Evolutionary conservation across 2,888 invertebrate species (phyloP).

Genomic region (Nipponacmea schrenckii): DNA sequence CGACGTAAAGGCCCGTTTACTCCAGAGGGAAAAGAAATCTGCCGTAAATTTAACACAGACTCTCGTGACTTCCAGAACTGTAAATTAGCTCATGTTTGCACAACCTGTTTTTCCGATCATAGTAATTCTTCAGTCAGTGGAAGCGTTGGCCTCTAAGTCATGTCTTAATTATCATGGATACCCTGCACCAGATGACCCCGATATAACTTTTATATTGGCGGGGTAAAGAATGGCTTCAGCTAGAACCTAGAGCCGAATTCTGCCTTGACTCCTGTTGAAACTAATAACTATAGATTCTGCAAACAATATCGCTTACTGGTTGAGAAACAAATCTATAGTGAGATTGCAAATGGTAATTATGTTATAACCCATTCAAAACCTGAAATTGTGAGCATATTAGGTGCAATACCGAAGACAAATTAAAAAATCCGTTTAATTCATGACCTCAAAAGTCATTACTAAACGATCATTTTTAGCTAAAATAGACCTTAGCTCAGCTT

Average conservation of each 20-base stretch:
- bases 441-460: neutral
- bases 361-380: neutral
- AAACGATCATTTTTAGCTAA: neutral
- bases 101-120: slow-evolving; percentile 9
- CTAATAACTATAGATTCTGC: slow-evolving; percentile 21
- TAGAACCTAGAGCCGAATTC: slow-evolving; percentile 8
- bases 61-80: slow-evolving; percentile 18
- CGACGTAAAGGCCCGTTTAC: slow-evolving; percentile 22
- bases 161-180: slow-evolving; percentile 8
- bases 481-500: neutral
- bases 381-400: neutral
- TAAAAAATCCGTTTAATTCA: neutral
- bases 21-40: slow-evolving; percentile 21
- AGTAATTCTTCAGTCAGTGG: neutral
- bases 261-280: slow-evolving; percentile 4
- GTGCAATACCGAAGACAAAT: neutral
- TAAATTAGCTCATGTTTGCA: slow-evolving; percentile 22
- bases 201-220: slow-evolving; percentile 17
- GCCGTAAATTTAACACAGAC: slow-evolving; percentile 20
- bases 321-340: no score
- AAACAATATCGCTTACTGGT: neutral
- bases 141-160: neutral
- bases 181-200: slow-evolving; percentile 2
- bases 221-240: slow-evolving; percentile 18
- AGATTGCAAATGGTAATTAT: neutral